phyloP scores from a whole-genome alignment of 2,797 vertebrate species.

The Lepilemur septentrionalis region DNA sequence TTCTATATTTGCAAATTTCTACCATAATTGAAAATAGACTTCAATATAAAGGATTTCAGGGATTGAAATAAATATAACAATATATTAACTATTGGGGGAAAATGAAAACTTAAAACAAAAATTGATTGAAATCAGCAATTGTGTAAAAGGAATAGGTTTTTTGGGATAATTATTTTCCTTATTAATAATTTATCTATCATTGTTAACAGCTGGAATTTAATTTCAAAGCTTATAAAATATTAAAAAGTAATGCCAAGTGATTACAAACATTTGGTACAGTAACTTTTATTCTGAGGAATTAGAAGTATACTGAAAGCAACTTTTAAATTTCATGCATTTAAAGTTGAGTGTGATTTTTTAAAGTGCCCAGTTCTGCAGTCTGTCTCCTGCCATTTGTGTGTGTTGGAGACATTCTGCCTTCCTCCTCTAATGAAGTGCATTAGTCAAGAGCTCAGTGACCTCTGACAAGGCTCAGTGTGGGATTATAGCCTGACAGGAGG shows the following conservation, averaged over 20 bases:
- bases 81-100: neutral
- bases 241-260: neutral
- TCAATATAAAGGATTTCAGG: neutral
- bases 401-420: conserved; percentile 78
- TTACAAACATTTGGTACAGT: neutral
- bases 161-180: neutral
- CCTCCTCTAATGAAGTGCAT: conserved; percentile 83
- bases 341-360: neutral
- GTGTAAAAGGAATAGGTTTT: neutral
- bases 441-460: conserved; percentile 84
- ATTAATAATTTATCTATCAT: neutral
- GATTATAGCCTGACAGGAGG: conserved; percentile 82
- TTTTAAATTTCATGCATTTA: neutral
- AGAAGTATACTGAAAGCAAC: neutral
- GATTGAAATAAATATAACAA: neutral
- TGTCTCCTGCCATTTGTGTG: conserved; percentile 75
- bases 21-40: neutral
- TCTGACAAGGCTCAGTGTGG: conserved; percentile 80
- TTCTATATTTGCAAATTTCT: neutral
- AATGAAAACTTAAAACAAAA: neutral
- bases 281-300: neutral
- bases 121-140: neutral
- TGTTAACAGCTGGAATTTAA: conserved; percentile 9
- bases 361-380: conserved; percentile 64
- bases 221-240: neutral